Percentiles rank a stretch among this genome's conserved stretches.
Evolutionary conservation across 2,113 vertebrate species (phyloP).

Genomic region (Origma solitaria): DNA sequence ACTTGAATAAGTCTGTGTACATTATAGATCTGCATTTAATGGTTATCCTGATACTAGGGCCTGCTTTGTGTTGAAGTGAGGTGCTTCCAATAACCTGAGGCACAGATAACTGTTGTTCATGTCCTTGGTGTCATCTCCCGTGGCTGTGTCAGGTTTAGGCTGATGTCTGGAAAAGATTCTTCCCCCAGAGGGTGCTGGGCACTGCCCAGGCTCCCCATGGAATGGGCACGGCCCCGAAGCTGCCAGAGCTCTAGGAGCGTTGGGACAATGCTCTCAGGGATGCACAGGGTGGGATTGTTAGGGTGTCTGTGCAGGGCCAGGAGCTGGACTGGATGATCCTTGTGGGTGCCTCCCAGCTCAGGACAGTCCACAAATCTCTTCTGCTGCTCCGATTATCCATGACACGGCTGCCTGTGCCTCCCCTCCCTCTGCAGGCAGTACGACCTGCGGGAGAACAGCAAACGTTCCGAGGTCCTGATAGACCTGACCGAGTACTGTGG

Average conservation of each 20-base stretch:
- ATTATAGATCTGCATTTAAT: background rate
- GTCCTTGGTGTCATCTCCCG: background rate
- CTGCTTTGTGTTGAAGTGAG: background rate
- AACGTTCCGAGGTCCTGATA: conserved; percentile 92
- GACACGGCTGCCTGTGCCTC: accelerated
- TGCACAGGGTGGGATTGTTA: background rate
- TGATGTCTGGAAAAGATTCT: background rate
- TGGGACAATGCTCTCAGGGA: accelerated
- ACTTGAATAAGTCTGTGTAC: background rate
- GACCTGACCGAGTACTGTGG: conserved; percentile 97
- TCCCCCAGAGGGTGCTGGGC: background rate
- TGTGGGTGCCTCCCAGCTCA: background rate
- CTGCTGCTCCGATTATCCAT: accelerated
- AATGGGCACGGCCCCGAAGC: background rate
- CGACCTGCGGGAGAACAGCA: conserved; percentile 94
- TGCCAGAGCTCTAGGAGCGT: background rate
- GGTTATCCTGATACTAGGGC: background rate
- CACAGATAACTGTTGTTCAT: background rate
- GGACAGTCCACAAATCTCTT: background rate
- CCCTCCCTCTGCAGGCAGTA: conserved; percentile 81
- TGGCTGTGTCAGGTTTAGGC: background rate
- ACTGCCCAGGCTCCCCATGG: background rate
- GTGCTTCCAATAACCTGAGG: background rate
- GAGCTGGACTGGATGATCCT: background rate
- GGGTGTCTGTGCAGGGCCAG: background rate